Conservation (phyloP, 2,797 vertebrate genomes). For the Antrozous pallidus region DNA sequence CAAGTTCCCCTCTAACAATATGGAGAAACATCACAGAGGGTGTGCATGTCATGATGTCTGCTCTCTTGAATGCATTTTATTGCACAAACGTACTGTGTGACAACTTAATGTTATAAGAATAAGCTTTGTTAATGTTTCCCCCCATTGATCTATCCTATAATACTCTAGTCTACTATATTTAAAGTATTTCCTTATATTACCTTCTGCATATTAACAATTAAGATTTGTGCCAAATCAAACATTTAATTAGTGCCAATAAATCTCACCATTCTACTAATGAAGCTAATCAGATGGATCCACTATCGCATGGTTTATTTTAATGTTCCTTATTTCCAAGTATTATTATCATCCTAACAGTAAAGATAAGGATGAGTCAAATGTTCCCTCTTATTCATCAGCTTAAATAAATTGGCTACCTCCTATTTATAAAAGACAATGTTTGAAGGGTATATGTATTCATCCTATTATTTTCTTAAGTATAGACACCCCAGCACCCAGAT, state of each 20-base stretch:
- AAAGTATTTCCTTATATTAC: background rate
- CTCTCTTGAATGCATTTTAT: background rate
- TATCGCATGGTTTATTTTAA: background rate
- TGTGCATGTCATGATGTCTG: background rate
- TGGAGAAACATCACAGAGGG: background rate
- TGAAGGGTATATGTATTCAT: background rate
- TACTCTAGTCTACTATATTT: background rate
- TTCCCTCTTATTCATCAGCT: background rate
- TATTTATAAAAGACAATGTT: background rate
- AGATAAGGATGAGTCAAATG: conserved; percentile 1
- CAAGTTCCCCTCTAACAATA: background rate
- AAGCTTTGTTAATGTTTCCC: background rate
- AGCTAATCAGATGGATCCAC: background rate
- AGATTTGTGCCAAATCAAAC: background rate
- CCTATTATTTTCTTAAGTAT: background rate
- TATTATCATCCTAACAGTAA: background rate
- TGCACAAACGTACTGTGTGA: background rate
- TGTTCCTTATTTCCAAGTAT: background rate
- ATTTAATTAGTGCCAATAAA: background rate
- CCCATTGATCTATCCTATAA: background rate
- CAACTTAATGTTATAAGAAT: background rate
- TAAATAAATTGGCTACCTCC: background rate
- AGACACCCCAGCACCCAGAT: background rate
- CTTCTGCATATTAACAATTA: background rate
- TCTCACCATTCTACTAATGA: background rate